phyloP scores from a whole-genome alignment of 2,888 invertebrate species.

The Macaria liturata region DNA sequence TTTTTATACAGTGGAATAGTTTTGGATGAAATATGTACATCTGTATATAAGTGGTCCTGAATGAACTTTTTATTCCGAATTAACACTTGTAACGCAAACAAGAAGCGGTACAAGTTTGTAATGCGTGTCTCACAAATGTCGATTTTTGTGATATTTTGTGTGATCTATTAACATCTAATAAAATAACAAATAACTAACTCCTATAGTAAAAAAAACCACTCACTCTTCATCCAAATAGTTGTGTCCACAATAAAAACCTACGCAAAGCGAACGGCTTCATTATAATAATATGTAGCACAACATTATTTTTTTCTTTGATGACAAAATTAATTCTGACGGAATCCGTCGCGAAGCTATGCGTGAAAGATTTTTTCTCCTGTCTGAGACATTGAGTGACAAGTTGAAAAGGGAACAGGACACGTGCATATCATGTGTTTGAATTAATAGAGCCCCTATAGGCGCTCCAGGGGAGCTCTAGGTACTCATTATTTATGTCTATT shows the following conservation, averaged over 20 bases:
- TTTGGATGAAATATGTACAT: too few species aligned
- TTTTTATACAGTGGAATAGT: too few species aligned
- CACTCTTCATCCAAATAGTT: too few species aligned
- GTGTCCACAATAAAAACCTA: background rate
- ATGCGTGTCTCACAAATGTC: too few species aligned
- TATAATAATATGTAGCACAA: background rate
- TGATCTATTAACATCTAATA: too few species aligned
- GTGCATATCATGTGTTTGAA: constrained; percentile 35
- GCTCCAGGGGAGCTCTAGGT: constrained; percentile 26
- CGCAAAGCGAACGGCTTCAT: background rate
- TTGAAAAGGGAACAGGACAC: constrained; percentile 32
- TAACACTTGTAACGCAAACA: too few species aligned
- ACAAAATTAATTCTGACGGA: constrained; percentile 23
- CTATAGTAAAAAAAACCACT: too few species aligned
- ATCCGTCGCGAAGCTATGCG: constrained; percentile 16
- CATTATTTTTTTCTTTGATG: constrained; percentile 2
- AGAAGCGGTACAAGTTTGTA: too few species aligned
- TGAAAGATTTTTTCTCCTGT: constrained; percentile 17
- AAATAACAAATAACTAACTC: too few species aligned
- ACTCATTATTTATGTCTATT: background rate
- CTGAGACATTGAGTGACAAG: constrained; percentile 34
- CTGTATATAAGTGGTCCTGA: too few species aligned
- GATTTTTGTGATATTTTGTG: too few species aligned
- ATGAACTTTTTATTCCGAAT: too few species aligned
- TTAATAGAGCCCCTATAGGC: constrained; percentile 29